Conservation (phyloP, 2,797 vertebrate species). For the Sternotherus odoratus region DNA sequence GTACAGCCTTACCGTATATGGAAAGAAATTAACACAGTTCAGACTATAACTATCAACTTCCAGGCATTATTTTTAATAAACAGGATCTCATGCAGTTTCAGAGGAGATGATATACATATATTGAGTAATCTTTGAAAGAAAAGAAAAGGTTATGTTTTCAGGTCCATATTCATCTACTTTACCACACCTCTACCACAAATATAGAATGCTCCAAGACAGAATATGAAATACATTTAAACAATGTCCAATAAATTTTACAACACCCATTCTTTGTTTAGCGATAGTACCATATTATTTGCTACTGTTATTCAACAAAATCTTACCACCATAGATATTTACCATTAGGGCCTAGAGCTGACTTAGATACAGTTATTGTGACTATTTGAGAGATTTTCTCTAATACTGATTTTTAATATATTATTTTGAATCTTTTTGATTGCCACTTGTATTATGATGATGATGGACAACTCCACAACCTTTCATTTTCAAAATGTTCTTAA, state of each 20-base stretch:
- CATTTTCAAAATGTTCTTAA: not conserved
- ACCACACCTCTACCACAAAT: not conserved
- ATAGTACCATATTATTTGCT: not conserved
- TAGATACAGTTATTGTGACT: not conserved
- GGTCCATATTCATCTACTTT: not conserved
- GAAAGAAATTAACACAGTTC: conserved; percentile 69
- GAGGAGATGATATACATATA: conserved; percentile 34
- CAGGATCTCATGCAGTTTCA: conserved; percentile 55
- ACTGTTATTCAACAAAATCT: not conserved
- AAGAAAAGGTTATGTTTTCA: not conserved
- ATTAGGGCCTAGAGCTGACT: not conserved
- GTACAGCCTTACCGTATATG: conserved; percentile 34
- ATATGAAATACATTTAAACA: not conserved
- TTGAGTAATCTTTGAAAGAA: not conserved
- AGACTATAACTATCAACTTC: conserved; percentile 64
- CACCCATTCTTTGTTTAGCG: not conserved
- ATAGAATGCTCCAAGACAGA: not conserved
- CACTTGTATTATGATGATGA: not conserved
- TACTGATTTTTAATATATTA: not conserved
- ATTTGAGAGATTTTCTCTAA: not conserved
- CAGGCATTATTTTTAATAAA: conserved; percentile 76
- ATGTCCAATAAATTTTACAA: not conserved
- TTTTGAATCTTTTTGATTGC: not conserved
- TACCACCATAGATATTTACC: not conserved
- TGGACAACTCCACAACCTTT: not conserved